Evolutionary conservation across 2,113 vertebrate species (phyloP), one percentile per base, ranked within the genome.

Genomic region (Bos javanicus): DNA sequence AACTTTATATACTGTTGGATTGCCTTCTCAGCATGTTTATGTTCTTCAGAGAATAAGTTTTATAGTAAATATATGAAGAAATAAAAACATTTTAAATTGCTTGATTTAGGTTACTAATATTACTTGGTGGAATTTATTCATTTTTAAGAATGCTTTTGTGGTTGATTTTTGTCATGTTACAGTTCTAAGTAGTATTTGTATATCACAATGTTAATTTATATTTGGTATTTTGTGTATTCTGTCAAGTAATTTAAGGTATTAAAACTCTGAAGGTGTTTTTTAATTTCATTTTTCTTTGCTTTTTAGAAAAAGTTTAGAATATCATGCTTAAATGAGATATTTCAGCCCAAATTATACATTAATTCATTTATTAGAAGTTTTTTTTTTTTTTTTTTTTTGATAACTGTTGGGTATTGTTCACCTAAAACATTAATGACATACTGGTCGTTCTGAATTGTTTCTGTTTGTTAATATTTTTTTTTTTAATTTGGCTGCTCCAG

Each of bases 361-460:
- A 82, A 26, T 36, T 87, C 28, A 80, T 95, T 95, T 94, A 86
- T 86, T 82, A 33, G 78, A 78, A 3, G 33, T 10, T 80, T 71
- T 96, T 88, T 97, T 91, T n/a, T n/a, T 97, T 95, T 88, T 97
- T 95, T 88, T 97, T 91, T 97, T 91, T 97, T 95, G 25, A 39
- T 96, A 91, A 78, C 6, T 7, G 7, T 96, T 97, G 15, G 23
- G 7, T 71, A 89, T 76, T 86, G 48, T 76, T 89, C n/a, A 85
- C 87, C n/a, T 94, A 87, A 87, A 94, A 90, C 87, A 57, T 90
- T 67, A 96, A 90, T 95, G 64, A 92, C 48, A 15, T 95, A 16
- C 19, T 97, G 30, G 13, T 95, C 43, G 9, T 92, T 92, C 46
- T 85, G 52, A 90, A 82, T 89, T 96, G n/a, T 90, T 93, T 96